Base-by-base conservation (phyloP, 2,888 invertebrate species). In the Apotomis betuletana region DNA sequence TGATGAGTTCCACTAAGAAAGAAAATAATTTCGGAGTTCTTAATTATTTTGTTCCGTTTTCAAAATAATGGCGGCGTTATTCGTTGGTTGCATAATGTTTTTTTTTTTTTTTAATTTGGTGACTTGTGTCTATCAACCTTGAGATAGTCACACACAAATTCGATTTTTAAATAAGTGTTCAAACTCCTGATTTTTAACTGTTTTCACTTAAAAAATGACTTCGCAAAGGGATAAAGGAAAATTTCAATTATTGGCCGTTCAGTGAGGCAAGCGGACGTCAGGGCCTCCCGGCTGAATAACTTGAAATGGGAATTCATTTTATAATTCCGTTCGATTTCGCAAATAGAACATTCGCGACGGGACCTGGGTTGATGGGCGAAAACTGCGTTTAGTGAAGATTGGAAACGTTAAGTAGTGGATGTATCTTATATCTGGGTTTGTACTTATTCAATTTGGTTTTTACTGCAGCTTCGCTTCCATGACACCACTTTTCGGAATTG, bases 301-400 rank as follows among this genome's bases (percentile, higher is more conserved):
- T 83, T 81, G 83, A 81, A 86, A 87, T 85, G 85, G 85, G 86
- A 85, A 84, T 81, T 81, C 83, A 83, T 85, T 88, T 85, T 87
- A 86, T 87, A 87, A 88, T 87, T 85, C 83, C 80, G 82, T 75
- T 76, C 80, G 80, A 84, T 86, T 85, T 80, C 6, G 75, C 76
- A 80, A 82, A 83, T 82, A 79, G 78, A 75, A 51, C 46, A 51
- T 59, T 64, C 46, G 44, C 52, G 36, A 12, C 41, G 38, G 41
- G 12, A 54, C 54, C 73, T 75, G 69, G 75, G 74, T 78, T 77
- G 5, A 36, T 55, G 55, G 27, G 55, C 36, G 8, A 49, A 49
- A 49, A 52, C 51, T 52, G 52, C 38, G 13, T 3, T n/a, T 9
- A 52, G 38, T 5, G 15, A 41, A 49, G 49, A 49, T 9, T 49